phyloP scores from a whole-genome alignment of 2,797 vertebrate species.

The Leucoraja ocellata region DNA sequence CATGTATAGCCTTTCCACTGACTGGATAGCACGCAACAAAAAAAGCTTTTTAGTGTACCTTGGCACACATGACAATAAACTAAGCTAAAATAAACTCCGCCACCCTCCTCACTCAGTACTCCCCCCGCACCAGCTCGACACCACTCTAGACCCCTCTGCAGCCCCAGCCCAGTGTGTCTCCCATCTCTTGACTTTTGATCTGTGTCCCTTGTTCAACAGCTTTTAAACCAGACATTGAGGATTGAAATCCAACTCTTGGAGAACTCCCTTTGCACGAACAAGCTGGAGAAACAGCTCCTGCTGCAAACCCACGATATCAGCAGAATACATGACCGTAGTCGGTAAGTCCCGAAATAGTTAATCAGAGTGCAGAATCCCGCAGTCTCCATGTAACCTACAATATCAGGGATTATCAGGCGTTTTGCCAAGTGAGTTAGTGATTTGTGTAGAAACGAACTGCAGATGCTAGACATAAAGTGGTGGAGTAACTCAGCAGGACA shows the following conservation, averaged over 20 bases:
- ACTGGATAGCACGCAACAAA: no score
- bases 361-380: not conserved
- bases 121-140: no score
- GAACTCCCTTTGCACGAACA: constrained; percentile 72
- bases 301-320: constrained; percentile 71
- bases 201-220: constrained; percentile 52
- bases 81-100: not conserved
- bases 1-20: no score
- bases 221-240: constrained; percentile 74
- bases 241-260: constrained; percentile 78
- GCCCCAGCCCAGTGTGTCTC: not conserved
- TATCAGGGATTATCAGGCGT: no score
- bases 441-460: no score
- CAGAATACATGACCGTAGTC: constrained; percentile 70
- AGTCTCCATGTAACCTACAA: no score
- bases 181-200: not conserved
- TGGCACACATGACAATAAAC: no score
- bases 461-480: no score
- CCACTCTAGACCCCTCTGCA: no score
- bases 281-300: constrained; percentile 78
- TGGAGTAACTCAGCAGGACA: no score
- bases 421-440: no score
- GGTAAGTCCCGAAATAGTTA: constrained; percentile 52
- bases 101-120: not conserved
- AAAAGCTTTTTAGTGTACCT: no score